Evolutionary conservation across 2,797 vertebrate species (phyloP).

Genomic region (Sardinella longiceps): DNA sequence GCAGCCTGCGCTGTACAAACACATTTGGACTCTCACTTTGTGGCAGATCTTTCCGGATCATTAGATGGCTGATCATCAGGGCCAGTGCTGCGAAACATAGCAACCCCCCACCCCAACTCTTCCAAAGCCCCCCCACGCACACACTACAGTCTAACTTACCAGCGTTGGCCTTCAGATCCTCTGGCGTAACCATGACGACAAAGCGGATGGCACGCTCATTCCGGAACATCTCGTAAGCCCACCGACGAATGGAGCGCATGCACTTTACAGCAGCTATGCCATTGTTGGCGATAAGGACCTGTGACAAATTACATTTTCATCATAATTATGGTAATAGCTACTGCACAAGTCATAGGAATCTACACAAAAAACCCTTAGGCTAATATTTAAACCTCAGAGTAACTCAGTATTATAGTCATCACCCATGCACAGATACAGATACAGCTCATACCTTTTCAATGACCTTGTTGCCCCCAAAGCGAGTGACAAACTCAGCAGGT

Average conservation of each 20-base stretch:
- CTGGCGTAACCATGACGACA: conserved; percentile 97
- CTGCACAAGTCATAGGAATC: not conserved
- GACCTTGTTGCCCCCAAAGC: conserved; percentile 97
- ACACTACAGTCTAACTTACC: conserved; percentile 59
- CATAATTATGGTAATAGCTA: not conserved
- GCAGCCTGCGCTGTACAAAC: conserved; percentile 3
- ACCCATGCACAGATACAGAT: not conserved
- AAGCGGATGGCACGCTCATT: conserved; percentile 96
- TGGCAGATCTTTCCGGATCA: not conserved
- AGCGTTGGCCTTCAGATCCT: conserved; percentile 91
- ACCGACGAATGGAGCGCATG: conserved; percentile 96
- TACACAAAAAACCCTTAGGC: not conserved
- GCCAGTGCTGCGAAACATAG: not conserved
- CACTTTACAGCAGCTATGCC: conserved; percentile 97
- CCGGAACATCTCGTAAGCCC: conserved; percentile 99
- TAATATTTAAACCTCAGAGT: too few relatives aligned
- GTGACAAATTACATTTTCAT: not conserved
- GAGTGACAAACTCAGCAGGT: conserved; percentile 96
- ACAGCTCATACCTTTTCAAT: conserved; percentile 87
- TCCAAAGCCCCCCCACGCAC: not conserved
- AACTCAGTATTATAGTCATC: not conserved
- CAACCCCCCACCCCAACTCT: not conserved
- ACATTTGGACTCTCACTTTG: not conserved
- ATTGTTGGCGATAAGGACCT: conserved; percentile 98
- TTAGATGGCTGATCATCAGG: not conserved